Base-by-base conservation (phyloP, 2,797 vertebrate species). In the Gymnoscopelus braueri region DNA sequence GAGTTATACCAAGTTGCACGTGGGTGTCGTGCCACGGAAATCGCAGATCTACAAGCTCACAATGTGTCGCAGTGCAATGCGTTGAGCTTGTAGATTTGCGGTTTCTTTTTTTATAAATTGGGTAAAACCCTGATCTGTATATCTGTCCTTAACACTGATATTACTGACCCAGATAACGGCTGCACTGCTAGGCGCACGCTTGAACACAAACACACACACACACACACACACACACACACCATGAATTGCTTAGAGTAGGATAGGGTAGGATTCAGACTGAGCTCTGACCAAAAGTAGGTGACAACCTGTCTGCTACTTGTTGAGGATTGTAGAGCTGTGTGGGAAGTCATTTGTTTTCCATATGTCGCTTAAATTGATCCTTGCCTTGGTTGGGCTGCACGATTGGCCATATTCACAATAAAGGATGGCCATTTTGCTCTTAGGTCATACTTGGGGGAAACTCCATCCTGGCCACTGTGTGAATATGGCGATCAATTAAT, bases 261-360 rank as follows among this genome's bases (percentile, higher is more conserved):
- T 53, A 65, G 53, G 75, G 24, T 70, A 12, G 4, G 58, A 66
- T 61, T 15, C 13, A 59, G 64, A 57, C 44, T 59, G 24, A 3
- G 24, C 12, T 64, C 72, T 74, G 72, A 83, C 76, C 73, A 78
- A 74, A 82, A 68, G 70, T 23, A 69, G 35, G 44, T 73, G 23
- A 48, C 72, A 77, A 71, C 59, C 39, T 29, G 15, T 13, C 64
- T 64, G 59, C 53, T 70, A 49, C 23, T 66, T 74, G 32, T 78
- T 65, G 29, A 52, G 10, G 48, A 51, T 23, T 60, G 64, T 47
- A 0, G 48, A 58, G 68, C 51, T 8, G 14, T 62, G 55, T 47
- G 52, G 19, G 74, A 49, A 24, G 48, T 19, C 0, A 4, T 39
- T 51, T 1, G 14, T 13, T 59, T 50, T 73, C 48, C 63, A n/a